Base-by-base conservation (phyloP, 2,888 invertebrate species). In the Thumatha senex region DNA sequence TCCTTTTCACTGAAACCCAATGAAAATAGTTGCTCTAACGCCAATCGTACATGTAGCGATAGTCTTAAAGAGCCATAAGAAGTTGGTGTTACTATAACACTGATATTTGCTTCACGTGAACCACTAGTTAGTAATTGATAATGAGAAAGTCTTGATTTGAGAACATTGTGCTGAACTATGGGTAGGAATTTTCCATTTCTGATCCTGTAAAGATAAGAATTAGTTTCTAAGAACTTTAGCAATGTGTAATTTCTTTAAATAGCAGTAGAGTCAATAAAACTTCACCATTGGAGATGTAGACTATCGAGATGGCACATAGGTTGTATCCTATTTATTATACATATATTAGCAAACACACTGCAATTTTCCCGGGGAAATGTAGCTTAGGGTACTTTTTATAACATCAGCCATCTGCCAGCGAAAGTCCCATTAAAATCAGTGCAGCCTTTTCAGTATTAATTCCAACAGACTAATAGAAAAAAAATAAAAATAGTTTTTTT, bases 1-100 rank as follows among this genome's bases (percentile, higher is more conserved):
- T 99, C 99, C 79, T 98, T 98, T 54, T 96, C 95, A 34, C 96
- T 95, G 74, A 99, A 99, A 7, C 98, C 98, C 46, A 97, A 86
- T n/a, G 88, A 76, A 43, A 93, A 87, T 67, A 98, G 93, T 45
- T 94, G 94, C 13, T 93, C 90, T 64, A 97, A 92, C 0, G 96
- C 95, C 14, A 94, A 89, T 62, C 96, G 94, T 59, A 97, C 94
- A 74, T 97, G 96, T 38, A 96, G 84, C 62, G 96, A 93, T 62
- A 98, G 87, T 51, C 97, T 93, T 59, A 96, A 81, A 56, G 95
- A 96, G 3, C 98, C 98, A 56, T 97, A 93, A 0, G 96, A 94
- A 2, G 96, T 94, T 0, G 98, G 97, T 2, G 93, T 87, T 68
- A 97, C 96, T 39, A 91, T 88, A 38, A 97, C 92, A 9, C 93